Base-by-base conservation (phyloP, 2,113 vertebrate genomes). In the Microcebus lehilahytsara region DNA sequence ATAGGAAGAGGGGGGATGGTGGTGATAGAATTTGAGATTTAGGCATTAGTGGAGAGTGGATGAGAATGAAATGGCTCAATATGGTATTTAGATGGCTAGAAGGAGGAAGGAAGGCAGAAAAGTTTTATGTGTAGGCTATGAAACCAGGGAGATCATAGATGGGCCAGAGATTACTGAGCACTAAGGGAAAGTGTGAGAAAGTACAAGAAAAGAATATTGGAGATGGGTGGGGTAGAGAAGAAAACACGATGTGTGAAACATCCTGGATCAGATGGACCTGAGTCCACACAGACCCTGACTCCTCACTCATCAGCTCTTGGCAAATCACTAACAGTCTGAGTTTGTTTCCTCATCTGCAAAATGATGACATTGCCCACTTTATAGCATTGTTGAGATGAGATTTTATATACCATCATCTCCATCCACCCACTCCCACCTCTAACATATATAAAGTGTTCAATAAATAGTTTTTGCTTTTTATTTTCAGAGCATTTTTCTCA, bases 401-500 rank as follows among this genome's bases (percentile, higher is more conserved):
- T n/a, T 74, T 71, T 72, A 71, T 42, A 30, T 1, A 56, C 42
- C 27, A 42, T 86, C 12, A 49, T 17, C 34, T 14, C 9, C 37
- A 62, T 27, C 11, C 42, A 62, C 32, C 56, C 5, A 37, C 16
- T 49, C 71, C 66, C 13, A 23, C 34, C 16, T 89, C 58, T 11
- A 5, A 92, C 69, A 74, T 14, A 62, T 25, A 67, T 23, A 42
- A 96, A 77, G 32, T 89, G 49, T 67, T 78, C n/a, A 94, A 3
- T 77, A 81, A 60, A 80, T 34, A 78, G 71, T 56, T 84, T 77
- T 60, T 9, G 6, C 51, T 46, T 71, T 93, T 85, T 58, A 23
- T 94, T 96, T 83, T 95, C 79, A 94, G 75, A 90, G 62, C 12
- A 12, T 25, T 88, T 53, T 69, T 80, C 10, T 71, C 27, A 84